Conservation (phyloP, 2,797 vertebrate species). For the Salarias fasciatus region DNA sequence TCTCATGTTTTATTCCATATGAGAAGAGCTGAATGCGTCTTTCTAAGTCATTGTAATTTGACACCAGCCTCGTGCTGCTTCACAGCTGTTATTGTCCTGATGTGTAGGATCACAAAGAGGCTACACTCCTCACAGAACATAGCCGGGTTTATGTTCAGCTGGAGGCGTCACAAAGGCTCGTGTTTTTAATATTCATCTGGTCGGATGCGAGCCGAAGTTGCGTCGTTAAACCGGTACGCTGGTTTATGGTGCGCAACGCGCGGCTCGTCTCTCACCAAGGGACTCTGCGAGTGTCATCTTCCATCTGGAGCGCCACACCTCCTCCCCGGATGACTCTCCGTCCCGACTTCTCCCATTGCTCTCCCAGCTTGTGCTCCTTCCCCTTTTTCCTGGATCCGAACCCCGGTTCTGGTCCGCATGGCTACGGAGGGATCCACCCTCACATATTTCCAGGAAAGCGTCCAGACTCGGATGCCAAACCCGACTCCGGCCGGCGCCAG, state of each 20-base stretch:
- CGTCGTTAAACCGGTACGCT: slow-evolving; percentile 16
- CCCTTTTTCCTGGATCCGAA: slow-evolving; percentile 10
- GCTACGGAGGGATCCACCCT: slow-evolving; percentile 45
- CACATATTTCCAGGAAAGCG: slow-evolving; percentile 64
- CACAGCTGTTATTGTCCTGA: no score
- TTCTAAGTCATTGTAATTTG: no score
- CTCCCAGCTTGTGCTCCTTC: slow-evolving; percentile 26
- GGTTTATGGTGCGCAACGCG: slow-evolving; percentile 32
- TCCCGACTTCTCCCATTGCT: slow-evolving; percentile 7
- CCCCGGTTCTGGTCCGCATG: slow-evolving; percentile 22
- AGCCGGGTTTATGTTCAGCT: slow-evolving; percentile 39
- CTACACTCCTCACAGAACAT: slow-evolving; percentile 16
- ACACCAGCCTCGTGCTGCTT: no score
- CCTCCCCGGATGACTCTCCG: slow-evolving; percentile 2
- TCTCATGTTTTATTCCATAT: no score
- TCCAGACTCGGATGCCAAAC: slow-evolving; percentile 52
- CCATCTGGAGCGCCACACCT: slow-evolving; percentile 56
- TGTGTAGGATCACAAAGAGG: no score
- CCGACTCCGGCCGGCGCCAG: slow-evolving; percentile 50
- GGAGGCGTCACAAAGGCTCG: slow-evolving; percentile 24
- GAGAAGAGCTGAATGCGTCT: no score
- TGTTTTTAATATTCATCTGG: slow-evolving; percentile 59
- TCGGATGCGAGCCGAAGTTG: slow-evolving; percentile 9
- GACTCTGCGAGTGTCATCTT: slow-evolving; percentile 41
- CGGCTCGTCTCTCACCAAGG: slow-evolving; percentile 11